phyloP scores from a whole-genome alignment of 2,113 vertebrate genomes.

The Boulengeromyrus knoepffleri region DNA sequence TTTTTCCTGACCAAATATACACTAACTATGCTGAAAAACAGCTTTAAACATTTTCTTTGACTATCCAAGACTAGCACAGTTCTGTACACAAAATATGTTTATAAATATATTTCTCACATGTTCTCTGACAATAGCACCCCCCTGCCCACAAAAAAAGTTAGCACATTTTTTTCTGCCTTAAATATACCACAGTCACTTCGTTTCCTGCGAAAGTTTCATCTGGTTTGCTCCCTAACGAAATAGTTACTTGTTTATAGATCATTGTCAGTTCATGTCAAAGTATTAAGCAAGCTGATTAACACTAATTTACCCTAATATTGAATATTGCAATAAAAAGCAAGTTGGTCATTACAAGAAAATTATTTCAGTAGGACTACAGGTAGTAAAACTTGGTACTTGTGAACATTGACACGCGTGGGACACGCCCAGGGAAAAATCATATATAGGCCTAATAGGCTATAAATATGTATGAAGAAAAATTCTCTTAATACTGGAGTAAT shows the following conservation, averaged over 20 bases:
- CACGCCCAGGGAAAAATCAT: not conserved
- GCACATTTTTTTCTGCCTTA: not conserved
- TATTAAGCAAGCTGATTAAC: not conserved
- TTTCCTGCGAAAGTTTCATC: not conserved
- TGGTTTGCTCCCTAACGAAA: not conserved
- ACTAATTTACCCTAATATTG: not conserved
- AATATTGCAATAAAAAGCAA: not conserved
- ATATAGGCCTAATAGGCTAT: not conserved
- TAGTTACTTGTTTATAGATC: not conserved
- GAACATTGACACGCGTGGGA: not conserved
- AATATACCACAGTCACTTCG: not conserved
- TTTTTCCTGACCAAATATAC: not conserved
- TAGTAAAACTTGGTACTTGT: not conserved
- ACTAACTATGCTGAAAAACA: not conserved
- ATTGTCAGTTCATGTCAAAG: not conserved
- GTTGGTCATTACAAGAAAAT: not conserved
- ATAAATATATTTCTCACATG: not conserved
- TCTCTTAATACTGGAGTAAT: not conserved
- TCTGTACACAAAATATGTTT: not conserved
- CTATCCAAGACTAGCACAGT: not conserved
- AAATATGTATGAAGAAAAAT: not conserved
- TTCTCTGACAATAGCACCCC: not conserved
- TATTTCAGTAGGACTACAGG: not conserved
- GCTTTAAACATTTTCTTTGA: not conserved
- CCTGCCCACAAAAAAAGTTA: not conserved